These are phyloP conservation scores for Agrochola macilenta DNA, from an alignment of 2,888 invertebrate genomes.

Conservation along the genomic window DNA sequence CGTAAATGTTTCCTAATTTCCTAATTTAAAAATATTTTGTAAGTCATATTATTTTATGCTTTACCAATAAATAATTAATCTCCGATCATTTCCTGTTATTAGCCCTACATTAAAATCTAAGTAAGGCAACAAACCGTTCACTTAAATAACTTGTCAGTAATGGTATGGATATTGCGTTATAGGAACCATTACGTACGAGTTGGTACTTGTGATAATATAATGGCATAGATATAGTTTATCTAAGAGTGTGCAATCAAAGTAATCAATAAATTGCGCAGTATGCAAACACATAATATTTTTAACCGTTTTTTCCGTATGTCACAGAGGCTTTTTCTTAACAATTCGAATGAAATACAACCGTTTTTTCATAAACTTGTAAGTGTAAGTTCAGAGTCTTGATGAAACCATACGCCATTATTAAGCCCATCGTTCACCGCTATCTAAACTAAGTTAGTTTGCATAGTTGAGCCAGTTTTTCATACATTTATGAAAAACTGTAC, in stretches of 20 bases:
- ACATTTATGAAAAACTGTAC: no score
- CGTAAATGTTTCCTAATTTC: not conserved
- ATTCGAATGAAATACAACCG: no score
- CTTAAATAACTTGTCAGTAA: slow-evolving; percentile 49
- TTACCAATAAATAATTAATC: slow-evolving; percentile 1
- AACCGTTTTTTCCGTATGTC: no score
- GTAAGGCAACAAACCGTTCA: slow-evolving; percentile 14
- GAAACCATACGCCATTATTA: not conserved
- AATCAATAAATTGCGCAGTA: slow-evolving; percentile 28
- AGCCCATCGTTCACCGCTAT: no score
- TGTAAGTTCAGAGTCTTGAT: not conserved
- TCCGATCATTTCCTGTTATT: slow-evolving; percentile 34
- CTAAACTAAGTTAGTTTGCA: no score
- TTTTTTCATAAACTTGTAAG: not conserved
- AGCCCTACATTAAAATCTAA: slow-evolving; percentile 27
- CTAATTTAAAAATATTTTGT: not conserved
- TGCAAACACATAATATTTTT: not conserved
- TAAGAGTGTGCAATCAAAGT: slow-evolving; percentile 32
- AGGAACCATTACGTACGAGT: slow-evolving; percentile 26
- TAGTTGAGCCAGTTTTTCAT: no score
- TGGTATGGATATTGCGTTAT: slow-evolving; percentile 59
- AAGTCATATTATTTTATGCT: not conserved
- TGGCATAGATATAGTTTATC: slow-evolving; percentile 33
- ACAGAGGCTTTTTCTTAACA: no score
- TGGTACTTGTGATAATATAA: slow-evolving; percentile 7